Evolutionary conservation across 2,113 vertebrate genomes (phyloP).

Genomic region (Ardeotis arabs): DNA sequence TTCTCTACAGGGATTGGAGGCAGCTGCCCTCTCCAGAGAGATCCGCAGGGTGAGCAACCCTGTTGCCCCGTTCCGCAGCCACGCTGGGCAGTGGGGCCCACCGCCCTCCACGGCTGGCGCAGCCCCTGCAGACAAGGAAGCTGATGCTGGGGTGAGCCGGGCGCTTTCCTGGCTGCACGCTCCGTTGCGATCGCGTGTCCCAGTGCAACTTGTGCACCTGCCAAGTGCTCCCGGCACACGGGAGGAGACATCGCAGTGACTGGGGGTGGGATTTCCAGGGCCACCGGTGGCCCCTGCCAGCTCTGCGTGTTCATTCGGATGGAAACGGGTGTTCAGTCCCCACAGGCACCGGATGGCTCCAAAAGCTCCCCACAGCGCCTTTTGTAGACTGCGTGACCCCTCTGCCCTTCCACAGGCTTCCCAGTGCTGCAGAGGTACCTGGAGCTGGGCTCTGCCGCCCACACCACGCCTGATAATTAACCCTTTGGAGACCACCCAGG

Average conservation of each 20-base stretch:
- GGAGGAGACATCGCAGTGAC: neutral
- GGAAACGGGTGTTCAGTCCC: neutral
- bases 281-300: neutral
- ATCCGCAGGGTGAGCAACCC: neutral
- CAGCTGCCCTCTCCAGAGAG: neutral
- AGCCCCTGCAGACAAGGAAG: neutral
- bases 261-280: neutral
- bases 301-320: neutral
- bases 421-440: neutral
- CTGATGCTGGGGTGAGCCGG: neutral
- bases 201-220: neutral
- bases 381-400: neutral
- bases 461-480: neutral
- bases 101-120: too few relatives aligned
- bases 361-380: neutral
- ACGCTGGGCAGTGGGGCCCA: rapidly evolving
- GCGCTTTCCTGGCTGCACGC: neutral
- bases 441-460: neutral
- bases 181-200: rapidly evolving
- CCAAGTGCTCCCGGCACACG: neutral
- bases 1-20: neutral
- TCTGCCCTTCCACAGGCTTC: neutral
- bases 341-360: neutral
- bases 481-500: neutral
- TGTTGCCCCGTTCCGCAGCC: neutral